phyloP scores from a whole-genome alignment of 2,113 vertebrate species.

The Sturnus vulgaris region DNA sequence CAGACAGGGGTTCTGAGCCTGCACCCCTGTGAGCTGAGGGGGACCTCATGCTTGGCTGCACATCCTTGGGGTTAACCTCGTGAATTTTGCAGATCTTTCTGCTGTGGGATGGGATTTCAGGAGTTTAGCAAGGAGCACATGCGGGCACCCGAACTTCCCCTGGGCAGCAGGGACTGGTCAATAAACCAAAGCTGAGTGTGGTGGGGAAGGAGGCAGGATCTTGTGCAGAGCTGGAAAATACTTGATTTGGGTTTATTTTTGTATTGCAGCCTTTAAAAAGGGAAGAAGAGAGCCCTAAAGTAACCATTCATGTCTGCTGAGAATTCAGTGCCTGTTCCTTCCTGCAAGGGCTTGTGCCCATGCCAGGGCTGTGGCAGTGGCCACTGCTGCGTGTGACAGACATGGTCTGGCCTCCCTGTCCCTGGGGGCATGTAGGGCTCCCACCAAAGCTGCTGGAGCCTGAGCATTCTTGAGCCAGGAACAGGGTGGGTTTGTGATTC shows the following conservation, averaged over 20 bases:
- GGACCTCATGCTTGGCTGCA: accelerated
- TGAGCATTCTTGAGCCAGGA: background rate
- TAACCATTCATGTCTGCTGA: background rate
- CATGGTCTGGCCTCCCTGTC: background rate
- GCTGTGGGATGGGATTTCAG: background rate
- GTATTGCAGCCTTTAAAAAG: background rate
- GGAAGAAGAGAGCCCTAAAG: background rate
- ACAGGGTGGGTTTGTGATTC: background rate
- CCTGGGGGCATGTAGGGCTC: background rate
- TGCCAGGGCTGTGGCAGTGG: background rate
- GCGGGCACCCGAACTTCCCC: background rate
- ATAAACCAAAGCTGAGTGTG: background rate
- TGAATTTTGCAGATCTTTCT: background rate
- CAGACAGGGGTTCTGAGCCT: accelerated
- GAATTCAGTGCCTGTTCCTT: background rate
- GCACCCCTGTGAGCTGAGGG: background rate
- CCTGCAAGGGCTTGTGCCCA: accelerated
- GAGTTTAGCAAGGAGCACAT: accelerated
- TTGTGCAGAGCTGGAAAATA: background rate
- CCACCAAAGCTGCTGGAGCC: background rate
- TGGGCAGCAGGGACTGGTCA: accelerated
- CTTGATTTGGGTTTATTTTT: background rate
- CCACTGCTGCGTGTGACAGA: background rate
- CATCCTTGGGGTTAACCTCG: background rate
- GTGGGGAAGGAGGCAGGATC: background rate